These are phyloP conservation scores for Nycticebus coucang DNA, from an alignment of 2,113 vertebrate genomes.

Conservation along the genomic window DNA sequence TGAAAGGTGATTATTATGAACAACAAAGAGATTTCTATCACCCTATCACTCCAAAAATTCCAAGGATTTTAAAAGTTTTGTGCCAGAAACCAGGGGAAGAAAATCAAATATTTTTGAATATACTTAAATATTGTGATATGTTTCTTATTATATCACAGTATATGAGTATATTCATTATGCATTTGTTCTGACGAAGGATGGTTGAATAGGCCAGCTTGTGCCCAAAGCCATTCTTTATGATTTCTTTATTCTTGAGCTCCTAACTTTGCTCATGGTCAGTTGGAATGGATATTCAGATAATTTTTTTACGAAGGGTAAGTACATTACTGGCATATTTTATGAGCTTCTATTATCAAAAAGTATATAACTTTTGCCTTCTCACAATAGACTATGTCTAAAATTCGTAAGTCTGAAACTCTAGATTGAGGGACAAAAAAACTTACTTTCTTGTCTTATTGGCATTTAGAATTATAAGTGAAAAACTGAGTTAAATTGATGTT, in stretches of 20 bases:
- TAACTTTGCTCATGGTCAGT: not conserved
- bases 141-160: not conserved
- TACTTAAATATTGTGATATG: not conserved
- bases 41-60: not conserved
- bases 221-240: not conserved
- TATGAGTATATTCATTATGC: not conserved
- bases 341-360: not conserved
- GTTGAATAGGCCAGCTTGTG: not conserved
- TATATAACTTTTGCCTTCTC: not conserved
- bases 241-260: constrained; percentile 2
- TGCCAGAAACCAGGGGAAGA: not conserved
- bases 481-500: constrained; percentile 62
- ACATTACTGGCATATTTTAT: not conserved
- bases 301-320: not conserved
- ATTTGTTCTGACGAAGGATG: not conserved
- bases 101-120: not conserved
- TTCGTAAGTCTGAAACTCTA: constrained; percentile 10
- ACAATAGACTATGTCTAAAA: constrained; percentile 16
- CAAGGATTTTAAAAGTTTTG: not conserved
- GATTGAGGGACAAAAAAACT: not conserved
- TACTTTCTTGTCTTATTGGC: constrained; percentile 36
- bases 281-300: not conserved
- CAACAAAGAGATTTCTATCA: not conserved
- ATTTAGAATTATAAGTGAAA: constrained; percentile 67
- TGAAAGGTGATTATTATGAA: not conserved